Evolutionary conservation across 2,888 invertebrate genomes (phyloP), one percentile per base, ranked within the genome.

Genomic region (Amiota minor): DNA sequence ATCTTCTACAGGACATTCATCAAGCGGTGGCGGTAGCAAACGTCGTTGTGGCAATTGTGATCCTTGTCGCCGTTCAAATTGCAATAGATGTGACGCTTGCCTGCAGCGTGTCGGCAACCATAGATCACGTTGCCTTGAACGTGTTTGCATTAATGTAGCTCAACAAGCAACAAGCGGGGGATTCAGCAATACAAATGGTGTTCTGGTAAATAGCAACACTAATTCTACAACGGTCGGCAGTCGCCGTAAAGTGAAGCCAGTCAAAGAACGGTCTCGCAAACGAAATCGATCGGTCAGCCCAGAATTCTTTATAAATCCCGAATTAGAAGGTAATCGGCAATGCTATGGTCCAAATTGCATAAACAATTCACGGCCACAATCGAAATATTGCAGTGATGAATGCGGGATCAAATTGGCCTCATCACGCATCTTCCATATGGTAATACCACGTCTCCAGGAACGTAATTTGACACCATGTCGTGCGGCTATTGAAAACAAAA

Each of bases 261-360:
- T 77, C 0, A 86, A 86, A 69, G 86, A 85, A 20, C 84, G 88
- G 2, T 81, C 82, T 3, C 78, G 78, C n/a, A 88, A 88, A 76
- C 79, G 86, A 1, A 82, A 85, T 64, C 81, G 88, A 14, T 86
- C 88, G 0, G 76, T 81, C 0, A 89, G 88, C 67, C 90, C 90
- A 0, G 90, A 90, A 59, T 71, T 86, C 6, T 87, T 86, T 71
- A 80, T 88, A 2, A 88, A 90, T 81, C 90, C 90, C 88, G 35
- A 93, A 91, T 91, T 93, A 0, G 89, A 91, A 12, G 92, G 92
- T 53, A 91, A 94, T 0, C 90, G 95, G 1, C 98, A 99, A 85
- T 99, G 99, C 89, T 95, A 95, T 86, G 98, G 98, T 0, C 98
- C 98, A 0, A 93, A 93, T 71, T 99, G 99, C 89, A 92, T 92